Evolutionary conservation across 2,888 invertebrate species (phyloP), one percentile per base, ranked within the genome.

Genomic region (Parascotia fuliginaria): DNA sequence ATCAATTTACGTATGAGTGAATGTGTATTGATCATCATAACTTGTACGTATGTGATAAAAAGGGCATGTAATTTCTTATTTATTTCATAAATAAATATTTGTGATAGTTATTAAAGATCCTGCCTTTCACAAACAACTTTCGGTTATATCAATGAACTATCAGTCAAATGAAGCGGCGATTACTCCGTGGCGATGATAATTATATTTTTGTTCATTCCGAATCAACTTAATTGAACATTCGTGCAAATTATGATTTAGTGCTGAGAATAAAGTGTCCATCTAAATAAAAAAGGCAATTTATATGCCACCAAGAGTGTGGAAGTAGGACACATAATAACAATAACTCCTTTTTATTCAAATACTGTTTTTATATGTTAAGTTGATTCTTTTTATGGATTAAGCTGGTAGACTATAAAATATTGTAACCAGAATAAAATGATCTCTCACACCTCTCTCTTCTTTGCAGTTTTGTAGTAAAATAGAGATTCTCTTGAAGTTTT

Each of bases 301-400:
- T 58, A 63, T 55, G 54, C 55, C 59, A 51, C 37, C 43, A 53
- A 43, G 50, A 51, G 29, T 37, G 38, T 56, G 44, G 52, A 69
- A 69, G 63, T 55, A 55, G 60, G 53, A 12, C 55, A 55, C 37
- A 58, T 60, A 60, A 65, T 58, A 64, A 66, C 22, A 57, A 55
- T 57, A 66, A 51, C 40, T 43, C 40, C 31, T 55, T 62, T 64
- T 65, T 57, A 50, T 66, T 55, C 42, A 31, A 39, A 41, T 56
- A 46, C 43, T 55, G 42, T 72, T 79, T 77, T 70, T 75, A 77
- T 76, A 81, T 83, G 79, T 77, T 75, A 76, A 73, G 76, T 73
- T 72, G 72, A 73, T 72, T 73, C 76, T 70, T 76, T 83, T 86
- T 83, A 85, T 81, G 72, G 74, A 79, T 77, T 77, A 75, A 75